Evolutionary conservation across 2,113 vertebrate species (phyloP).

Genomic region (Oryzias javanicus): DNA sequence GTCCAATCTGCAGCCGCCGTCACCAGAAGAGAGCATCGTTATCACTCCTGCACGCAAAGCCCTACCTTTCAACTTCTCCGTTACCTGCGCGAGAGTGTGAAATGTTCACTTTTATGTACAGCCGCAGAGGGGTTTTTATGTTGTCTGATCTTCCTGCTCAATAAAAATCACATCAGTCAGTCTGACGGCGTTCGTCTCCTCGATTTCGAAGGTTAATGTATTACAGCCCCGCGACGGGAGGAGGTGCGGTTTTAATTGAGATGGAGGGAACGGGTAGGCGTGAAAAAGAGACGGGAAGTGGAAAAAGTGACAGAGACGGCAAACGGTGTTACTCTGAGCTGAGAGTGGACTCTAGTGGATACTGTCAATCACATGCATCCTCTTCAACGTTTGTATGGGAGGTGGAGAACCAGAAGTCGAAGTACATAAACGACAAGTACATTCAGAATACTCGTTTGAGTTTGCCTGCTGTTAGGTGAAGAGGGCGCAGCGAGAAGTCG

Average conservation of each 20-base stretch:
- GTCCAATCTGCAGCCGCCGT: slow-evolving; percentile 60
- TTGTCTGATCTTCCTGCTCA: slow-evolving; percentile 31
- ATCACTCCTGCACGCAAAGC: slow-evolving; percentile 31
- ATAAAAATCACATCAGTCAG: slow-evolving; percentile 70
- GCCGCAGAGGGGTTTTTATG: slow-evolving; percentile 23
- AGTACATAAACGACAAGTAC: too few species aligned
- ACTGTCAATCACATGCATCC: slow-evolving; percentile 19
- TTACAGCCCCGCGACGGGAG: slow-evolving; percentile 64
- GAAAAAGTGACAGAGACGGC: slow-evolving; percentile 10
- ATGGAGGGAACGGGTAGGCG: slow-evolving; percentile 46
- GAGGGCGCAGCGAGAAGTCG: too few species aligned
- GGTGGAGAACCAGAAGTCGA: background rate
- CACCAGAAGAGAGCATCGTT: slow-evolving; percentile 41
- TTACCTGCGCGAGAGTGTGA: slow-evolving; percentile 3
- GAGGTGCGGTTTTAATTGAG: slow-evolving; percentile 69
- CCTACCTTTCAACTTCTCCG: background rate
- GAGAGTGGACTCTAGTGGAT: slow-evolving; percentile 68
- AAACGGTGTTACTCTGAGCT: slow-evolving; percentile 49
- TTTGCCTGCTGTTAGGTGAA: too few species aligned
- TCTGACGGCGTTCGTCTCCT: slow-evolving; percentile 57
- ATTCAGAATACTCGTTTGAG: too few species aligned
- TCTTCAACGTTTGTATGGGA: too few species aligned
- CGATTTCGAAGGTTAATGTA: slow-evolving; percentile 71
- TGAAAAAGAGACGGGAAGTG: slow-evolving; percentile 22
- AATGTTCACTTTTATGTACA: slow-evolving; percentile 8